Percentiles rank a stretch among this genome's conserved stretches.
phyloP scores from a whole-genome alignment of 2,797 vertebrate species.

The Typhlichthys eigenmanni region DNA sequence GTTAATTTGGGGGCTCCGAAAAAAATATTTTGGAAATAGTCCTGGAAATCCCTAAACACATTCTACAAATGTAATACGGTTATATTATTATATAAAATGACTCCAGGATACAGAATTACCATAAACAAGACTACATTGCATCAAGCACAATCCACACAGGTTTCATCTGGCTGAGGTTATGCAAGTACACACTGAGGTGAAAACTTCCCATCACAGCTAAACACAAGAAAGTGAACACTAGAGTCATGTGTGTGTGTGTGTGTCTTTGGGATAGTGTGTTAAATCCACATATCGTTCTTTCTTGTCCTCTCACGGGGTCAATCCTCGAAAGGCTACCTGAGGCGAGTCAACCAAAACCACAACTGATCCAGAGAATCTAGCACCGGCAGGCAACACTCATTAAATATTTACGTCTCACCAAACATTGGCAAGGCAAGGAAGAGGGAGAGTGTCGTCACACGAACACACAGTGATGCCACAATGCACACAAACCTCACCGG shows the following conservation, averaged over 20 bases:
- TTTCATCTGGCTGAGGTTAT: background rate
- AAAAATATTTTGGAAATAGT: too few relatives aligned
- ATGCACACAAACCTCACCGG: constrained; percentile 33
- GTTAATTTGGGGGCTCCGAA: too few relatives aligned
- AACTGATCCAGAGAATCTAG: constrained; percentile 29
- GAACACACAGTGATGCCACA: constrained; percentile 14
- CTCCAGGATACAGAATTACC: too few relatives aligned
- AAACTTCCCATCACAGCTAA: too few relatives aligned
- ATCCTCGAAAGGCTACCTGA: constrained; percentile 10
- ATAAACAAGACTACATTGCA: too few relatives aligned
- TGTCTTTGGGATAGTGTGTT: constrained; percentile 11
- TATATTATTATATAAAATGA: too few relatives aligned
- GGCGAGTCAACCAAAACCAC: constrained; percentile 37
- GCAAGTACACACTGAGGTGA: background rate
- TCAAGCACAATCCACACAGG: too few relatives aligned
- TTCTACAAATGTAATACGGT: too few relatives aligned
- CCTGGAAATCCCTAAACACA: too few relatives aligned
- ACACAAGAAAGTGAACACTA: too few relatives aligned
- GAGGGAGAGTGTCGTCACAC: constrained; percentile 23
- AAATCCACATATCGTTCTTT: background rate
- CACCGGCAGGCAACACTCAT: constrained; percentile 37
- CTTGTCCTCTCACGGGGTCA: background rate
- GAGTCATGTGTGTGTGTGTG: background rate
- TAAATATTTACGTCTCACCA: constrained; percentile 53
- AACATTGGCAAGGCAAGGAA: constrained; percentile 31